A percentile compares a stretch with the other conserved stretches of the same genome.
Conservation (phyloP, 2,113 vertebrate species). For the Thomomys bottae region DNA sequence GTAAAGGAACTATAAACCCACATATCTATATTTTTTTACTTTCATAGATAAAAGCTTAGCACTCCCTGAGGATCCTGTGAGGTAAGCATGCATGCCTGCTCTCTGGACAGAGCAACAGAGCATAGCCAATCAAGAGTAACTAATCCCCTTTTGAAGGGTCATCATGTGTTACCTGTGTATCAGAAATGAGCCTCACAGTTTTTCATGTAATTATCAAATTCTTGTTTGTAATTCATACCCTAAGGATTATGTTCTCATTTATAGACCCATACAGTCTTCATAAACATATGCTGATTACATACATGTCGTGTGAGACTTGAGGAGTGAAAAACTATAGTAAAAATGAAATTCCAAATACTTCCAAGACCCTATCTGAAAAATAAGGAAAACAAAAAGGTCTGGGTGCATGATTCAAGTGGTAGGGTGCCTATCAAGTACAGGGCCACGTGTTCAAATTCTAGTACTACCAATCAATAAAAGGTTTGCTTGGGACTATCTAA, state of each 20-base stretch:
- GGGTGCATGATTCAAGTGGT: too few species aligned
- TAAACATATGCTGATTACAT: neutral
- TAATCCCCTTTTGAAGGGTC: neutral
- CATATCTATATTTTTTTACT: neutral
- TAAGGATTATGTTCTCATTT: neutral
- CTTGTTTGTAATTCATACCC: neutral
- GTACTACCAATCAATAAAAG: neutral
- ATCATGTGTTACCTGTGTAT: neutral
- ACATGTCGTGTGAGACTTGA: neutral
- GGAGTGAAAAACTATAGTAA: constrained; percentile 30
- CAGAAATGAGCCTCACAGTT: neutral
- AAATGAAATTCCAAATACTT: neutral
- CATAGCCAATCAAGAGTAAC: neutral
- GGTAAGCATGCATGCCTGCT: accelerated
- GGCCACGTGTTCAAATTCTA: too few species aligned
- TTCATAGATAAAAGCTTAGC: constrained; percentile 25
- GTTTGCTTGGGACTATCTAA: neutral
- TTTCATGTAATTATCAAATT: neutral
- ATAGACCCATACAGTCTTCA: neutral
- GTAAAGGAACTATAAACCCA: neutral
- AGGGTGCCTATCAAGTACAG: too few species aligned
- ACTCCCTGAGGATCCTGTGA: neutral
- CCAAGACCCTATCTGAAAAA: too few species aligned
- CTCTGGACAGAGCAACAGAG: neutral
- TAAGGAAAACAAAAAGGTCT: too few species aligned